Evolutionary conservation across 2,888 invertebrate species (phyloP).

Genomic region (Muschampia plurimacula): DNA sequence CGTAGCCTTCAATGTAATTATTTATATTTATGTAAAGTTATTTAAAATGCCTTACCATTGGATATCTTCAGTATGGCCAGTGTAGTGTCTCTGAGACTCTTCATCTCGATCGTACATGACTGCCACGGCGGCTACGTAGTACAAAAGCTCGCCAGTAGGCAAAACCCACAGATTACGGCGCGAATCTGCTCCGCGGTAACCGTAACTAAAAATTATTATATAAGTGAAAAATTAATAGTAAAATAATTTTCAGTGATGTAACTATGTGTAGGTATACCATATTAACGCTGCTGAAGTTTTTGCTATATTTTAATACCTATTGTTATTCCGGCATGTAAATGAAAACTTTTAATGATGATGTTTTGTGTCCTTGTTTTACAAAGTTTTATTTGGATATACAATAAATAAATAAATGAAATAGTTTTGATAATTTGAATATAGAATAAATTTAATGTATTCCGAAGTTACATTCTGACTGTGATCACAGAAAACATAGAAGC

Average conservation of each 20-base stretch:
- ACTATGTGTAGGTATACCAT: too few species aligned
- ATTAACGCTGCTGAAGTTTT: too few species aligned
- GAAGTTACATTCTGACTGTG: too few species aligned
- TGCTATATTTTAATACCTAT: too few species aligned
- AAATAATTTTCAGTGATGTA: too few species aligned
- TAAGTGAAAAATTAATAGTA: neutral
- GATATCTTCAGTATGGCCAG: conserved; percentile 96
- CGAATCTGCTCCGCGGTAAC: conserved; percentile 96
- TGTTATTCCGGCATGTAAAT: too few species aligned
- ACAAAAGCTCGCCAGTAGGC: conserved; percentile 96
- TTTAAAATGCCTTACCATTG: conserved; percentile 88
- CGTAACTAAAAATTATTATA: conserved; percentile 87
- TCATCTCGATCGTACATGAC: conserved; percentile 95
- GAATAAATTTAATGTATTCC: neutral
- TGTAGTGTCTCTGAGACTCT: conserved; percentile 95
- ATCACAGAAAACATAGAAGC: too few species aligned
- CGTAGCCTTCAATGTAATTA: too few species aligned
- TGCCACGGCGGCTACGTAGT: conserved; percentile 96
- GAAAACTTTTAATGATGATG: too few species aligned
- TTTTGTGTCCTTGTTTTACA: too few species aligned
- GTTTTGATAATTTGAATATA: neutral
- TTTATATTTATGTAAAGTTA: neutral
- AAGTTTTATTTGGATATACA: too few species aligned
- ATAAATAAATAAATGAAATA: too few species aligned
- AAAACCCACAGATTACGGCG: conserved; percentile 96